A percentile compares a stretch with the other conserved stretches of the same genome.
Conservation (phyloP, 2,113 vertebrate species). For the Megaceryle maxima region DNA sequence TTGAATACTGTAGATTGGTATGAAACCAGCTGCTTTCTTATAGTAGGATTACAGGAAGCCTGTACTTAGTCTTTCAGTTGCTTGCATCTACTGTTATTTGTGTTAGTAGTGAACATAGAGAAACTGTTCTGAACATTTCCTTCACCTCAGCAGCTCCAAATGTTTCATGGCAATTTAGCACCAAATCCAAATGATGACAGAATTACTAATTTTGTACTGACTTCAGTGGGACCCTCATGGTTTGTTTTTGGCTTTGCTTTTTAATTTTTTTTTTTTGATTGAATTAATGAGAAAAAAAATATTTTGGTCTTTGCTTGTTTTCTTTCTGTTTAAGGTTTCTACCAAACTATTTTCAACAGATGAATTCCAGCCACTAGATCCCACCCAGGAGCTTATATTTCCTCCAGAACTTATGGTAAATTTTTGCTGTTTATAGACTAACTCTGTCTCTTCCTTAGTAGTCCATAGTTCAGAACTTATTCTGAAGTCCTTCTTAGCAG, state of each 20-base stretch:
- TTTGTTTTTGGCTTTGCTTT: neutral
- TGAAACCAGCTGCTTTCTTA: neutral
- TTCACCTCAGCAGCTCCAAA: neutral
- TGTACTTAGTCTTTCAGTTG: neutral
- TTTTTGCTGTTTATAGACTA: neutral
- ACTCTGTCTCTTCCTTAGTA: neutral
- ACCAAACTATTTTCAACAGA: constrained; percentile 69
- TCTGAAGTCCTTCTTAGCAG: neutral
- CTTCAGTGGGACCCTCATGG: neutral
- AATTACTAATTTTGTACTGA: neutral
- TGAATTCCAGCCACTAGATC: constrained; percentile 78
- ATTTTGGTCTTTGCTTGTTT: neutral
- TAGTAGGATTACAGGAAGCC: neutral
- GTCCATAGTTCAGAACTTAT: neutral
- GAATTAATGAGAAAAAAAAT: neutral
- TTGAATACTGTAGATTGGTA: neutral
- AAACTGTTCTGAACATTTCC: neutral
- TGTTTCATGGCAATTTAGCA: neutral
- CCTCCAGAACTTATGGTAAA: constrained; percentile 83
- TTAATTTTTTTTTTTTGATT: neutral
- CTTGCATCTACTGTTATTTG: neutral
- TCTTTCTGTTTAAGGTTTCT: constrained; percentile 19
- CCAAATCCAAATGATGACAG: neutral
- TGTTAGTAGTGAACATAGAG: neutral
- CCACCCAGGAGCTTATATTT: constrained; percentile 85